phyloP scores from a whole-genome alignment of 2,113 vertebrate species.

The Centropus unirufus region DNA sequence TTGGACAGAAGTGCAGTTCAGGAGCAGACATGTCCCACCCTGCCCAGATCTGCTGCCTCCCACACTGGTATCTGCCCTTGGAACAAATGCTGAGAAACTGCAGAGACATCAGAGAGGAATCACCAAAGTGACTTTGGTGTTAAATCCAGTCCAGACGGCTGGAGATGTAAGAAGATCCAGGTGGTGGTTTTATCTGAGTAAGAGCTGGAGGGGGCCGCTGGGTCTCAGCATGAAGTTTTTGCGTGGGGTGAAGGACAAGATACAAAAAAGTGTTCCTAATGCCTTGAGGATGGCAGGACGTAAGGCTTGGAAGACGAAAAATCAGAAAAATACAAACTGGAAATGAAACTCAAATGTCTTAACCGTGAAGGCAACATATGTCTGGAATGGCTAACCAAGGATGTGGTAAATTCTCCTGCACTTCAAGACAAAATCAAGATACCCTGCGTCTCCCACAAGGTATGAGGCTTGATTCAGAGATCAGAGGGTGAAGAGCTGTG shows the following conservation, averaged over 20 bases:
- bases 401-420: constrained; percentile 27
- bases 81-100: neutral
- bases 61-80: neutral
- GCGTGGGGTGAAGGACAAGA: neutral
- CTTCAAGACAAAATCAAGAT: neutral
- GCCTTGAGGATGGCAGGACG: neutral
- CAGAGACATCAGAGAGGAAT: neutral
- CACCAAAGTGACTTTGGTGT: neutral
- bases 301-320: neutral
- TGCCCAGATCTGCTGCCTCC: neutral
- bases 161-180: neutral
- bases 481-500: neutral
- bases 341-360: neutral
- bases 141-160: neutral
- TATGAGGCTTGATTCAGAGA: constrained; percentile 4
- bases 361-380: neutral
- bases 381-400: constrained; percentile 26
- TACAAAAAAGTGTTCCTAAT: neutral
- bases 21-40: neutral
- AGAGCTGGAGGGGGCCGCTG: neutral
- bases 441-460: neutral
- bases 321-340: neutral
- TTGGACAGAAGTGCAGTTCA: neutral
- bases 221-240: neutral
- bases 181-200: neutral